Percentiles rank a stretch among this genome's conserved stretches.
These are phyloP conservation scores for Conomelus anceps DNA, from an alignment of 2,888 invertebrate genomes.

Conservation along the genomic window DNA sequence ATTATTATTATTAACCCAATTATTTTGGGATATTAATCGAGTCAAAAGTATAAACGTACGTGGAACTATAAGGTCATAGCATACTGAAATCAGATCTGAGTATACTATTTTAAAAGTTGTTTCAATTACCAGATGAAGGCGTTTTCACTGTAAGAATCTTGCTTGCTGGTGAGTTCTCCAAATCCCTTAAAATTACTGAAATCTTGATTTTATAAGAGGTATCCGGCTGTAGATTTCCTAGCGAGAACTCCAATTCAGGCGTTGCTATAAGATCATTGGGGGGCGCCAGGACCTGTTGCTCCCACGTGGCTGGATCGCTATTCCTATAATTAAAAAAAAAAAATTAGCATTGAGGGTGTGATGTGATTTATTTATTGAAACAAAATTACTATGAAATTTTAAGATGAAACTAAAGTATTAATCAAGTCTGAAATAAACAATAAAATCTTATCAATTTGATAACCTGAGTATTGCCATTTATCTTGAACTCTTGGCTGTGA, in stretches of 20 bases:
- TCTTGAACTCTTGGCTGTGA: no score
- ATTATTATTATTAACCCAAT: no score
- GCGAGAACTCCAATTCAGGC: constrained; percentile 75
- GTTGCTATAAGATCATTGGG: constrained; percentile 80
- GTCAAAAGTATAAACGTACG: no score
- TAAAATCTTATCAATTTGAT: no score
- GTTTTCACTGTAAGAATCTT: constrained; percentile 69
- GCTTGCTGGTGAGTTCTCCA: constrained; percentile 71
- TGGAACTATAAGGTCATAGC: no score
- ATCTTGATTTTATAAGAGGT: constrained; percentile 79
- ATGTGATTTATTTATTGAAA: neutral
- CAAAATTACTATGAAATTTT: neutral
- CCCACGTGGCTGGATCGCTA: constrained; percentile 67
- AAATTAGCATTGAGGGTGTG: neutral
- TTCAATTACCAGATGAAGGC: constrained; percentile 43
- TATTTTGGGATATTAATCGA: no score
- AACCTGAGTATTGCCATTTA: no score
- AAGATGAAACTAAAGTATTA: neutral
- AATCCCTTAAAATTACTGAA: constrained; percentile 66
- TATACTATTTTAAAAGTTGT: neutral
- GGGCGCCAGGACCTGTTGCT: constrained; percentile 78
- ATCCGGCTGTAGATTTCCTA: constrained; percentile 67
- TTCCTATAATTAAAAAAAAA: constrained; percentile 44
- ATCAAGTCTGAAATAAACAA: neutral
- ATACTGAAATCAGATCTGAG: neutral